Base-by-base conservation (phyloP, 2,113 vertebrate species). In the Gymnogyps californianus region DNA sequence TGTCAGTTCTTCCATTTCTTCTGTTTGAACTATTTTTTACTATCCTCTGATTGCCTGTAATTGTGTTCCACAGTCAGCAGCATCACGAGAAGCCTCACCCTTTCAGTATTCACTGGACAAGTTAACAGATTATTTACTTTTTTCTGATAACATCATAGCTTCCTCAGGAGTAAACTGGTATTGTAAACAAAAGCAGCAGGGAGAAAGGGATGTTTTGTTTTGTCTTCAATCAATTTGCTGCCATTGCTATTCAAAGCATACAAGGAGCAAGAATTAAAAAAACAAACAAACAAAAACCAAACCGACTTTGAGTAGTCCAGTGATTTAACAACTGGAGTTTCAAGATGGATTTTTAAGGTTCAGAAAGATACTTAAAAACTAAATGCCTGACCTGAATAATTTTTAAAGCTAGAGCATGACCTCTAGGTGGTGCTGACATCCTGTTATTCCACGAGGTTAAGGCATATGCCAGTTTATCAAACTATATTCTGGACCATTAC, bases 351-450 rank as follows among this genome's bases (percentile, higher is more conserved):
- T 78, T 76, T 71, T 34, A 62, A 54, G 12, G 31, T 11, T 18
- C 57, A 66, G 54, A 86, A 75, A 66, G 2, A 19, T 0, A 16
- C 20, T 46, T 20, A 0, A 46, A 74, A 61, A 29, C 13, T 19
- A 36, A 26, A 42, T 11, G 34, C 34, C 10, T 1, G 10, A 44
- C 14, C 11, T 13, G 2, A 49, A 2, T 8, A 1, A 25, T 17
- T 47, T n/a, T 28, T 29, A 31, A n/a, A 79, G 17, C 55, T 13
- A 7, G 19, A 62, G 38, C 16, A 29, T 6, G 54, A 47, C 96
- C 97, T 78, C 90, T 86, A 97, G 97, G 71, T 96, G 97, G 96
- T 92, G 96, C 95, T 96, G 79, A 28, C n/a, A 83, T 9, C 49
- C 79, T 16, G 29, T 26, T 44, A 16, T 4, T 81, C 64, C 92